These are phyloP conservation scores for Pelmatolapia mariae DNA, from an alignment of 2,113 vertebrate species.

Conservation along the genomic window DNA sequence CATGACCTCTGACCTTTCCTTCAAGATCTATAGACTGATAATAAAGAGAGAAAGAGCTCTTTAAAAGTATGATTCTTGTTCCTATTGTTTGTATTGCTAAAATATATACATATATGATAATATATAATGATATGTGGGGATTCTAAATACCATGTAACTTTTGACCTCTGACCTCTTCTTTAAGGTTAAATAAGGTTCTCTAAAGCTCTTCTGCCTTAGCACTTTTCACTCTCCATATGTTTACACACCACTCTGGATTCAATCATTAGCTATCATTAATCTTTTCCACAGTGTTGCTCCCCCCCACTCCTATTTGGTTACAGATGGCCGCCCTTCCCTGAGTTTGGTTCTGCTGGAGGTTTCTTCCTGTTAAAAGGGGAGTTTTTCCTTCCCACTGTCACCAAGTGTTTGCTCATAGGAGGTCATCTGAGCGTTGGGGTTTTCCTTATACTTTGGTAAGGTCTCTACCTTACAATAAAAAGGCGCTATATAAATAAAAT, in stretches of 20 bases:
- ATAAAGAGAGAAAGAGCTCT: background rate
- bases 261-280: background rate
- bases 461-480: background rate
- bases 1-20: background rate
- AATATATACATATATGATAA: background rate
- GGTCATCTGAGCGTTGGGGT: background rate
- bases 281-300: background rate
- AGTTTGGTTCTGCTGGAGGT: background rate
- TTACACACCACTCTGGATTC: background rate
- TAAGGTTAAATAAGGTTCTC: background rate
- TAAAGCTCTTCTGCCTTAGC: background rate
- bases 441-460: background rate
- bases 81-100: background rate
- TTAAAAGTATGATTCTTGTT: background rate
- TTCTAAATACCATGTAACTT: background rate
- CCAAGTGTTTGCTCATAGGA: background rate
- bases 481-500: background rate
- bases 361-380: background rate
- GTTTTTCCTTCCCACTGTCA: background rate
- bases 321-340: accelerated
- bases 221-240: background rate
- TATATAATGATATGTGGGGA: background rate
- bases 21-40: background rate
- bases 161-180: background rate
- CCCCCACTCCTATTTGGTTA: too few relatives aligned